A percentile compares a stretch with the other conserved stretches of the same genome.
These are phyloP conservation scores for Musca domestica DNA, from an alignment of 1,140 invertebrate species.

Conservation along the genomic window DNA sequence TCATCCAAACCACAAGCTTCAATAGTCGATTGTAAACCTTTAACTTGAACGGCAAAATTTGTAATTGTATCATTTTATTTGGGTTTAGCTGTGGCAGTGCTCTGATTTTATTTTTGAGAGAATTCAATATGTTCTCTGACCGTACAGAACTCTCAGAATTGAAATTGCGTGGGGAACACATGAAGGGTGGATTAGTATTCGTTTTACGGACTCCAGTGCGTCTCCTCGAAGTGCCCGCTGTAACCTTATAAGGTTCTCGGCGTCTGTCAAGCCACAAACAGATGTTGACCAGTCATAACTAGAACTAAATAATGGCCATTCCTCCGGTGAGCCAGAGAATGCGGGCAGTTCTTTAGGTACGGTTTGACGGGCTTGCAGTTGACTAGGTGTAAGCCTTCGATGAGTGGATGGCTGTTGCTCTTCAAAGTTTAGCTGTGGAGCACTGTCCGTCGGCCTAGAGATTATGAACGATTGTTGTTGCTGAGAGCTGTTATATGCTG, in stretches of 20 bases:
- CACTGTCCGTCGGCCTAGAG: too few species aligned
- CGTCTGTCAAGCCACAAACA: constrained; percentile 22
- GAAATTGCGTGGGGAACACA: too few species aligned
- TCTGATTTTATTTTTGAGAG: background rate
- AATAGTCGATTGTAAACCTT: background rate
- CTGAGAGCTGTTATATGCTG: background rate
- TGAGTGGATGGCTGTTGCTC: background rate
- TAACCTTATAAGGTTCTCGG: too few species aligned
- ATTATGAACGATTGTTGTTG: too few species aligned
- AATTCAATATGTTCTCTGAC: background rate
- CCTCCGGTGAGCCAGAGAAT: too few species aligned
- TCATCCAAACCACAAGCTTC: background rate
- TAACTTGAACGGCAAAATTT: background rate
- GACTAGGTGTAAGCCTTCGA: background rate
- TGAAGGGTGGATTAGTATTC: too few species aligned
- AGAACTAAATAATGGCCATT: constrained; percentile 19
- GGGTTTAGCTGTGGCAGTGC: background rate
- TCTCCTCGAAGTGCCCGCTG: too few species aligned
- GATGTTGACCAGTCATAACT: constrained; percentile 20
- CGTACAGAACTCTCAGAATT: background rate
- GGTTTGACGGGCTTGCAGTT: too few species aligned
- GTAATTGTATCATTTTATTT: background rate
- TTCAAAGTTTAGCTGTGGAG: background rate
- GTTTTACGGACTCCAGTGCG: too few species aligned
- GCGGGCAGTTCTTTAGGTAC: too few species aligned